Base-by-base conservation (phyloP, 2,113 vertebrate species). In the Ranitomeya imitator region DNA sequence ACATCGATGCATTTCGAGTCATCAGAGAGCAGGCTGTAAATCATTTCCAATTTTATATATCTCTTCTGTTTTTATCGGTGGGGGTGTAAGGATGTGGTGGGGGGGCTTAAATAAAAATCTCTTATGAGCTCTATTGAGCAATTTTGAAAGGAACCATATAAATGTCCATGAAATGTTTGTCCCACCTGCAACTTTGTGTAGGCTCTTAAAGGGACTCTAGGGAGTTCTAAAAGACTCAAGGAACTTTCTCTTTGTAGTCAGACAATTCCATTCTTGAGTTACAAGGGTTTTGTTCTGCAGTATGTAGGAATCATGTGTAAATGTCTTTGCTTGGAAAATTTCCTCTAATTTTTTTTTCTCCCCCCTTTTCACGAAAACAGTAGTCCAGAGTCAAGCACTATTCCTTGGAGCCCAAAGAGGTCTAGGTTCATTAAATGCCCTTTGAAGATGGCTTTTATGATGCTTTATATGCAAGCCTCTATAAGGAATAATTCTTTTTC, bases 91-190 rank as follows among this genome's bases (percentile, higher is more conserved):
- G 86, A 88, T 83, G 11, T 83, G 69, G n/a, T 37, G 15, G 60
- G 73, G 73, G 71, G 74, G 2, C 31, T 6, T 54, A 79, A 81
- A 88, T 84, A 84, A 65, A 88, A 69, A 31, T 15, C 37, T 61
- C 80, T 88, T 82, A 83, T 76, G 37, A 88, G 80, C 45, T 76
- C 55, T 83, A 84, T 88, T 82, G 37, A 60, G 80, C 57, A 83
- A 67, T 88, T 88, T 88, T 74, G 76, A 88, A 88, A 88, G 71
- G 63, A 84, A 84, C 59, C 60, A 84, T 88, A 84, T 88, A 88
- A 88, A 88, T 79, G 80, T 88, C 88, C 88, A 26, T 93, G 89
- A 90, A 91, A 91, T 90, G 85, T 76, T 88, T 79, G 59, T 89
- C 0, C 14, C 89, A 19, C 69, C 37, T 89, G 79, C 71, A 85